Percentiles rank a stretch among this genome's conserved stretches.
These are phyloP conservation scores for Lepus townsendii DNA, from an alignment of 2,797 vertebrate genomes.

Conservation along the genomic window DNA sequence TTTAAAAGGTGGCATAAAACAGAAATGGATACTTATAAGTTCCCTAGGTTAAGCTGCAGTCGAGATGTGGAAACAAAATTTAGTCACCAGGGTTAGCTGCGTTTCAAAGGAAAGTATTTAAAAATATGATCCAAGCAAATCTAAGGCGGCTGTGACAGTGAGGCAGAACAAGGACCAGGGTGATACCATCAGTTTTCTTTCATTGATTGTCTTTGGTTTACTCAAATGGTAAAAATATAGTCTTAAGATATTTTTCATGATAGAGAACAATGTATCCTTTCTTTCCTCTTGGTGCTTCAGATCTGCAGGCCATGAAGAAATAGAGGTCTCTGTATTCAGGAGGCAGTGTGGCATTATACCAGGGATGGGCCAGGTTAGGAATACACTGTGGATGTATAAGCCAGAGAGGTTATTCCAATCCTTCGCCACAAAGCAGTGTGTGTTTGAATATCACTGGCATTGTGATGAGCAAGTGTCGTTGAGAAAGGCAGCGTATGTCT, in stretches of 20 bases:
- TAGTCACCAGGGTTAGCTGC: background rate
- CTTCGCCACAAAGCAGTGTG: background rate
- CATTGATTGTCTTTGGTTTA: background rate
- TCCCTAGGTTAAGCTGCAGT: background rate
- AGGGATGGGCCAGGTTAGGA: background rate
- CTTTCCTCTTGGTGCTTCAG: background rate
- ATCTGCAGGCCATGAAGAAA: background rate
- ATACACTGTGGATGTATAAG: background rate
- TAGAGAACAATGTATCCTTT: background rate
- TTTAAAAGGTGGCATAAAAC: background rate
- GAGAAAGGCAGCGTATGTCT: background rate
- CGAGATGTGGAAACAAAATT: background rate
- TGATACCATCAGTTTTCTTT: background rate
- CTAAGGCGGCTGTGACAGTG: background rate
- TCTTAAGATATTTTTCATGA: background rate
- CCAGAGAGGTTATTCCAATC: background rate
- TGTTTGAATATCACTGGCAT: background rate
- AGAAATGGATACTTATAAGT: background rate
- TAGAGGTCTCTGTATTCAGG: background rate
- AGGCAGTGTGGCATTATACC: background rate
- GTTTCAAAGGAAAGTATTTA: conserved; percentile 19
- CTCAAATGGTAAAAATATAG: background rate
- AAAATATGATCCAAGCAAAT: background rate
- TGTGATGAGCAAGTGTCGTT: background rate
- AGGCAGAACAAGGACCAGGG: background rate